Percentiles rank a stretch among this genome's conserved stretches.
These are phyloP conservation scores for Centrocercus urophasianus DNA, from an alignment of 2,113 vertebrate species.

Conservation along the genomic window DNA sequence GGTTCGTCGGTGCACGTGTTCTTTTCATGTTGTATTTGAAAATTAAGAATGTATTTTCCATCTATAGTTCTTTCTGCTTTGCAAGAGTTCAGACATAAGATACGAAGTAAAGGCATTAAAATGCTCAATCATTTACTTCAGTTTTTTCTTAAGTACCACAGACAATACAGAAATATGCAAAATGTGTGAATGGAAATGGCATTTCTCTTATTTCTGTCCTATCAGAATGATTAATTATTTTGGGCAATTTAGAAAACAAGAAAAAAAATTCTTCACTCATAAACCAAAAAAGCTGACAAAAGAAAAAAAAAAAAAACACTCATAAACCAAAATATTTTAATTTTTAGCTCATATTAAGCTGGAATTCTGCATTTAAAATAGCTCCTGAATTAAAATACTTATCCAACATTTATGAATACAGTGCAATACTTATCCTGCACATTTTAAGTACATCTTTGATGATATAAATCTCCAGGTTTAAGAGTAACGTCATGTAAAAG, in stretches of 20 bases:
- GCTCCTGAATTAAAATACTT: background rate
- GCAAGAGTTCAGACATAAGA: background rate
- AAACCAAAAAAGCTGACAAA: background rate
- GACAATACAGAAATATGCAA: background rate
- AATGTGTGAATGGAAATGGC: background rate
- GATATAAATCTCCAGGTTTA: background rate
- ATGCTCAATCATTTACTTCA: background rate
- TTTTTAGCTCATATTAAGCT: background rate
- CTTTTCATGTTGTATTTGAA: background rate
- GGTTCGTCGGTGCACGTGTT: background rate
- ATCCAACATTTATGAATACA: background rate
- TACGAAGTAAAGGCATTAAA: background rate
- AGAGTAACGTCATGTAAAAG: background rate
- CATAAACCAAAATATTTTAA: background rate
- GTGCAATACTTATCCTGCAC: background rate
- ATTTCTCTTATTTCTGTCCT: background rate
- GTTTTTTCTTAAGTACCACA: background rate
- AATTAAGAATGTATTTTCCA: background rate
- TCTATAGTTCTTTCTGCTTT: background rate
- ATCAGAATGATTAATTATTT: background rate
- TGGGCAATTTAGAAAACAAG: background rate
- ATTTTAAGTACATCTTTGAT: background rate
- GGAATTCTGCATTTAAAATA: background rate
- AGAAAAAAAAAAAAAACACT: background rate
- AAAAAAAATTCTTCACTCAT: background rate